Conservation (phyloP, 2,888 invertebrate species). For the Scaptomyza caliginosa region DNA sequence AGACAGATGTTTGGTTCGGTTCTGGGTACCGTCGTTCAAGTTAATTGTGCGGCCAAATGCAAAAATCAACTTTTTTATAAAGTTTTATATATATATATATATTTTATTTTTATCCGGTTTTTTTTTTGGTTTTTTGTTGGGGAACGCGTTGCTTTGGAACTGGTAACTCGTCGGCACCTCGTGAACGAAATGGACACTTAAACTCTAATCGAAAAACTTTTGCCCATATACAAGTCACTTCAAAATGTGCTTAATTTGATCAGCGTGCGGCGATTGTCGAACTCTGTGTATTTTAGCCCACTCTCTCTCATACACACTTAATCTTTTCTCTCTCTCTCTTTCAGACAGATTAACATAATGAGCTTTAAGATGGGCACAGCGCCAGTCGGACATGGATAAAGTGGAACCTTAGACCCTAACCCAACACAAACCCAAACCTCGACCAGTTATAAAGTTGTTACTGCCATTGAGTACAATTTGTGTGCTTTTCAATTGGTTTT, state of each 20-base stretch:
- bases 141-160: conserved; percentile 23
- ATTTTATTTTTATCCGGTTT: conserved; percentile 36
- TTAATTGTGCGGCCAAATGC: conserved; percentile 77
- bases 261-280: conserved; percentile 75
- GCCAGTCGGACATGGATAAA: conserved; percentile 35
- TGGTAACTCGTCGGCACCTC: conserved; percentile 67
- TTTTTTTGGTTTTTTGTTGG: background rate
- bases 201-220: conserved; percentile 80
- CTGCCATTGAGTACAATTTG: conserved; percentile 70
- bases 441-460: conserved; percentile 67
- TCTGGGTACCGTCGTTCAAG: conserved; percentile 54
- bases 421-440: background rate
- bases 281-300: conserved; percentile 10
- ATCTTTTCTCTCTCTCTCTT: conserved; percentile 15
- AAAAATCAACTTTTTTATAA: conserved; percentile 73
- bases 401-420: conserved; percentile 3
- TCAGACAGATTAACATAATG: conserved; percentile 70
- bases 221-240: conserved; percentile 77
- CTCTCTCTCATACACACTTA: conserved; percentile 12
- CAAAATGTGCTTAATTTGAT: conserved; percentile 78
- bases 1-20: conserved; percentile 59
- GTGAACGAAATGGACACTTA: conserved; percentile 75
- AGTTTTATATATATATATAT: conserved; percentile 10
- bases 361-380: conserved; percentile 51
- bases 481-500: conserved; percentile 44